Conservation (phyloP, 2,113 vertebrate species). For the Carlito syrichta region DNA sequence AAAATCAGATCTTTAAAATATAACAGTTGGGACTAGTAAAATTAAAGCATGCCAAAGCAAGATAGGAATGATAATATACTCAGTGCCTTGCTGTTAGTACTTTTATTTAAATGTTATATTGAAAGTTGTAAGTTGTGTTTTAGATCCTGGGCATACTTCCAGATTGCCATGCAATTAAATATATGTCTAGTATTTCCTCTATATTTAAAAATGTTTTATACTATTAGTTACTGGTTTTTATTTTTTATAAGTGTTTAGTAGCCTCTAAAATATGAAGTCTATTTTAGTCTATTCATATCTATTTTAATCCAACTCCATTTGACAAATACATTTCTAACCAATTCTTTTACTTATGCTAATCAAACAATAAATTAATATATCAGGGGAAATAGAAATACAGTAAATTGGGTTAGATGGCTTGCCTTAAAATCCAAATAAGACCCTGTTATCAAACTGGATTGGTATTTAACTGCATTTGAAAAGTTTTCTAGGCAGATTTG, state of each 20-base stretch:
- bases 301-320: constrained; percentile 40
- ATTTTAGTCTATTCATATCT: background rate
- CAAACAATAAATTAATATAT: constrained; percentile 32
- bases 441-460: constrained; percentile 30
- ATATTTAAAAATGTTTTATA: constrained; percentile 11
- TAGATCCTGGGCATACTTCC: background rate
- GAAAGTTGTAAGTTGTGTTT: background rate
- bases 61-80: background rate
- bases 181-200: background rate
- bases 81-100: background rate
- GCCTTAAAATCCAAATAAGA: constrained; percentile 54
- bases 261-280: background rate
- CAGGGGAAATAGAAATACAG: constrained; percentile 16
- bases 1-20: background rate
- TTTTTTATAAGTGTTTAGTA: constrained; percentile 34
- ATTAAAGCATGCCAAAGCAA: background rate
- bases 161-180: background rate
- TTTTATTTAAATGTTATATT: constrained; percentile 15
- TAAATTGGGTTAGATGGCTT: constrained; percentile 36
- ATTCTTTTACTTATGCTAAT: constrained; percentile 31
- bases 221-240: background rate
- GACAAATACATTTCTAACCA: constrained; percentile 25
- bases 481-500: constrained; percentile 49
- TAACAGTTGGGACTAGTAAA: background rate
- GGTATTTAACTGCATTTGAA: constrained; percentile 42